Conservation (phyloP, 2,113 vertebrate genomes). For the Aphyosemion australe region DNA sequence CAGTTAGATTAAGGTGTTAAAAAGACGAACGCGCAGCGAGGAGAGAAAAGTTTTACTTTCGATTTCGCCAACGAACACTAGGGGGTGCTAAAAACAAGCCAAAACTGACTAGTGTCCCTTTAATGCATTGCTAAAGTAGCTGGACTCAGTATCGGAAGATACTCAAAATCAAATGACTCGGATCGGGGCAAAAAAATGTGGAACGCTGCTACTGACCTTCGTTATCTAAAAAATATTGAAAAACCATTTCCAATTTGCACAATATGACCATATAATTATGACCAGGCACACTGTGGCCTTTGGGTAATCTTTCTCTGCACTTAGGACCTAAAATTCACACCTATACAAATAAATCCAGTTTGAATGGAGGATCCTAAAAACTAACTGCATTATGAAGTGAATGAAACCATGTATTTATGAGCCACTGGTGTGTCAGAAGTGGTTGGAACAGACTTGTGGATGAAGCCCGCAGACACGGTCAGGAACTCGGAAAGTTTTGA, state of each 20-base stretch:
- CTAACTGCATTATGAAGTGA: background rate
- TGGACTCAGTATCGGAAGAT: too few species aligned
- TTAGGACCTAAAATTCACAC: background rate
- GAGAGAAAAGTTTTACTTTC: too few species aligned
- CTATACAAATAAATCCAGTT: constrained; percentile 1
- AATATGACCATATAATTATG: background rate
- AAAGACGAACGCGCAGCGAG: too few species aligned
- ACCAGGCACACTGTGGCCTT: background rate
- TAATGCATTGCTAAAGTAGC: too few species aligned
- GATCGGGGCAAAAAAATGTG: too few species aligned
- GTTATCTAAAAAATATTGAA: background rate
- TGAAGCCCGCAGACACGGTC: background rate
- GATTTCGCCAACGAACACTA: too few species aligned
- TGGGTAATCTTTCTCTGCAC: background rate
- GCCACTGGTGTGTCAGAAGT: constrained; percentile 10
- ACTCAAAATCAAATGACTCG: too few species aligned
- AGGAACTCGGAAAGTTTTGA: constrained; percentile 6
- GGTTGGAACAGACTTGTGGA: constrained; percentile 1
- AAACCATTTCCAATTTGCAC: background rate
- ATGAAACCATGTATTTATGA: background rate
- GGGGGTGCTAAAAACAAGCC: too few species aligned
- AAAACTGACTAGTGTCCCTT: too few species aligned
- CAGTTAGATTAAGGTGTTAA: too few species aligned
- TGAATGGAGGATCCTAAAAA: constrained; percentile 4
- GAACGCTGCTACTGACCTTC: background rate